Evolutionary conservation across 2,113 vertebrate species (phyloP).

Genomic region (Gallinago media): DNA sequence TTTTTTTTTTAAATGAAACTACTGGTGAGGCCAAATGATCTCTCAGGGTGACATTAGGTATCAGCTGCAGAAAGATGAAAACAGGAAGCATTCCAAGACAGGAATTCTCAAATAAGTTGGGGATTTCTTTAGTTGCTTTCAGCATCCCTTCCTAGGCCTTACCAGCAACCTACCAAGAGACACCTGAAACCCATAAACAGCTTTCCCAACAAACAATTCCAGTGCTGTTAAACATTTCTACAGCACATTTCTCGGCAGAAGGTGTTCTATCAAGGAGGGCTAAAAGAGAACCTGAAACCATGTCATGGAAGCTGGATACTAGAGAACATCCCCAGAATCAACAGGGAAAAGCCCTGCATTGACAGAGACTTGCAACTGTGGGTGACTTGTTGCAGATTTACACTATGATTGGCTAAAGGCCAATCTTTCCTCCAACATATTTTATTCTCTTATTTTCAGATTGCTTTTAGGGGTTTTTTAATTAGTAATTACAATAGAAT

Average conservation of each 20-base stretch:
- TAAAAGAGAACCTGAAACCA: neutral
- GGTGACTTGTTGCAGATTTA: neutral
- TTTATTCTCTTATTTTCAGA: neutral
- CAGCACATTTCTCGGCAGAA: neutral
- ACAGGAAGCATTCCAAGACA: neutral
- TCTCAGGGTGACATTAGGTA: neutral
- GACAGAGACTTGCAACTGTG: neutral
- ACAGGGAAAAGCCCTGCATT: neutral
- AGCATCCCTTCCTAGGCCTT: neutral
- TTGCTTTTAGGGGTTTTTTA: neutral
- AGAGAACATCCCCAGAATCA: neutral
- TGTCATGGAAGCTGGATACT: neutral
- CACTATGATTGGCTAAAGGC: neutral
- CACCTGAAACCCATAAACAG: neutral
- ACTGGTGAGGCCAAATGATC: neutral
- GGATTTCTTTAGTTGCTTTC: neutral
- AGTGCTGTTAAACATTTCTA: conserved; percentile 7
- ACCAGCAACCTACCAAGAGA: neutral
- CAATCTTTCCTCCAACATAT: neutral
- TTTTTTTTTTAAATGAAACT: neutral
- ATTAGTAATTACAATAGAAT: neutral
- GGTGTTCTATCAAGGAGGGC: neutral
- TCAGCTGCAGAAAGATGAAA: neutral
- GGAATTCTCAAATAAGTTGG: neutral
- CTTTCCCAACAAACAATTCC: neutral